Percentiles rank a stretch among this genome's conserved stretches.
Evolutionary conservation across 2,888 invertebrate species (phyloP).

Genomic region (Athripsodes cinereus): DNA sequence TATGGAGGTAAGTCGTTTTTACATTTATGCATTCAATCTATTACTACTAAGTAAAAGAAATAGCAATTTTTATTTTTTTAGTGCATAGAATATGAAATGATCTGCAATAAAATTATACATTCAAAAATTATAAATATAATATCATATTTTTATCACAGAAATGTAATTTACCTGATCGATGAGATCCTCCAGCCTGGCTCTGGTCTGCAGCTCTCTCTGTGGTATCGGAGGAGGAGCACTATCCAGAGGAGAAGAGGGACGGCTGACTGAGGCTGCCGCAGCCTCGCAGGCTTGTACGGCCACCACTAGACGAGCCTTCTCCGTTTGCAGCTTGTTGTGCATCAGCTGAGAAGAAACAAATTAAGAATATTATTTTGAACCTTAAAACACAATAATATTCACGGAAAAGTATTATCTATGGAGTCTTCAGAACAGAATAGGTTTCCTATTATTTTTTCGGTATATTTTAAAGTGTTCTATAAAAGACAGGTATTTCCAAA

Average conservation of each 20-base stretch:
- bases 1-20: too few relatives aligned
- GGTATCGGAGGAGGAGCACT: conserved; percentile 80
- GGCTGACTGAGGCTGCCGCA: conserved; percentile 83
- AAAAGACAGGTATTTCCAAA: too few relatives aligned
- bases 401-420: too few relatives aligned
- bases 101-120: neutral
- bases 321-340: conserved; percentile 81
- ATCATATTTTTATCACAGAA: neutral
- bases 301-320: conserved; percentile 77
- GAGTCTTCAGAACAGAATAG: too few relatives aligned
- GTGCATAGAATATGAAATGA: neutral
- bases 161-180: conserved; percentile 74
- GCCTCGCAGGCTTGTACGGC: conserved; percentile 92
- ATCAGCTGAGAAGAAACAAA: conserved; percentile 41
- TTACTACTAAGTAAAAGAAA: too few relatives aligned
- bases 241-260: conserved; percentile 86
- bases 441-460: too few relatives aligned
- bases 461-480: too few relatives aligned
- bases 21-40: too few relatives aligned
- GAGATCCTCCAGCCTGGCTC: conserved; percentile 82
- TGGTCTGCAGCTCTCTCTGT: conserved; percentile 74
- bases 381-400: neutral
- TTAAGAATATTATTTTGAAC: neutral
- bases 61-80: too few relatives aligned
- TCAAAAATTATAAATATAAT: neutral